Conservation (phyloP, 1,140 invertebrate species). For the Pseudomyrmex sp. region DNA sequence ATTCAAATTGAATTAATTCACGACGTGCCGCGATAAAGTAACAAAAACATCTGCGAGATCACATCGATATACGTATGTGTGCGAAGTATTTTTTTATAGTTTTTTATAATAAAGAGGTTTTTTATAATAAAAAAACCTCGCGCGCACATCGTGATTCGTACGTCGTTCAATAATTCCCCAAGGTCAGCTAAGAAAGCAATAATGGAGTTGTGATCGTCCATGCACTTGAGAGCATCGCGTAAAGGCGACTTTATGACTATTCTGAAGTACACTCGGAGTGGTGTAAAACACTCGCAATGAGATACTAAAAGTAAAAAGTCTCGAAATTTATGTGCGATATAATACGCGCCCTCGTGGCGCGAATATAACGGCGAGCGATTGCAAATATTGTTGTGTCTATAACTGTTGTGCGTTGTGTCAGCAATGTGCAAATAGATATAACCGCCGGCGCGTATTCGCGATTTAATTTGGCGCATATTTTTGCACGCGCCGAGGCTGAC, state of each 20-base stretch:
- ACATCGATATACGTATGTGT: slow-evolving; percentile 32
- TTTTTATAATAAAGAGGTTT: too few relatives aligned
- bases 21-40: slow-evolving; percentile 9
- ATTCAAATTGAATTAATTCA: slow-evolving; percentile 55
- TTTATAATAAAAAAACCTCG: too few relatives aligned
- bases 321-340: slow-evolving; percentile 28
- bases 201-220: slow-evolving; percentile 33
- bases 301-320: slow-evolving; percentile 42
- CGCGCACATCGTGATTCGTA: background rate
- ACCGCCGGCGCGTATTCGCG: background rate
- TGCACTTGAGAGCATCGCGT: background rate
- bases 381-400: background rate
- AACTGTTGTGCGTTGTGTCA: background rate
- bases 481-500: background rate
- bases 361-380: background rate
- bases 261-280: slow-evolving; percentile 6
- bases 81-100: slow-evolving; percentile 17
- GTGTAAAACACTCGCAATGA: slow-evolving; percentile 6
- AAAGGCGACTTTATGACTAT: slow-evolving; percentile 26
- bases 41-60: background rate
- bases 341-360: background rate
- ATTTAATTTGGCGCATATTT: slow-evolving; percentile 28
- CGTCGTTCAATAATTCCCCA: too few relatives aligned
- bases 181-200: slow-evolving; percentile 31
- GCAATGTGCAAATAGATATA: background rate